Conservation (phyloP, 2,888 invertebrate genomes). For the Agriotes lineatus region DNA sequence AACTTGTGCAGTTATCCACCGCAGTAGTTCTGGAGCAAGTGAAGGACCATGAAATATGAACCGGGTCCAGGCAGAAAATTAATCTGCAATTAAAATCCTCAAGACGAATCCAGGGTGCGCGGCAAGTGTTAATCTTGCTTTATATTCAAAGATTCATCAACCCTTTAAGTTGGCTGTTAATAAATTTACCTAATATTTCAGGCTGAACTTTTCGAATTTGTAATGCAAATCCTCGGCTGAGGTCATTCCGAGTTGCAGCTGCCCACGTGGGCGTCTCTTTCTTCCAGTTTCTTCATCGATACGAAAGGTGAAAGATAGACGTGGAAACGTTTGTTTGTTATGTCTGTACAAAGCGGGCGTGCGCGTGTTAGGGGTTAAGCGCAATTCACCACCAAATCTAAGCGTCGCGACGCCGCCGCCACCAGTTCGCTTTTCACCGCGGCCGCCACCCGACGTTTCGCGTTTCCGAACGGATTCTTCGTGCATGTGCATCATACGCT, state of each 20-base stretch:
- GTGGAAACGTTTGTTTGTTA: conserved; percentile 25
- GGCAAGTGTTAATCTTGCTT: conserved; percentile 24
- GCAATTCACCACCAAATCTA: conserved; percentile 32
- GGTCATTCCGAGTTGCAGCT: conserved; percentile 24
- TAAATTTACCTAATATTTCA: conserved; percentile 33
- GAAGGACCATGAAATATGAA: background rate
- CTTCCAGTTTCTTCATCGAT: conserved; percentile 9
- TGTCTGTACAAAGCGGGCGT: conserved; percentile 28
- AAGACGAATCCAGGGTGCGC: conserved; percentile 4
- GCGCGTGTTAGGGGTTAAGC: conserved; percentile 34
- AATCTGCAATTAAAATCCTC: conserved; percentile 24
- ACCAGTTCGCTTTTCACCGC: conserved; percentile 29
- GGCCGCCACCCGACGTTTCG: conserved; percentile 6
- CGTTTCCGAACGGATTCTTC: conserved; percentile 5
- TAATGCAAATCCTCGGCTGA: conserved; percentile 28
- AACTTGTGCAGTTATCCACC: background rate
- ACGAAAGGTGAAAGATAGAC: conserved; percentile 20
- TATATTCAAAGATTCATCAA: conserved; percentile 34
- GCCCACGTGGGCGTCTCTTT: conserved; percentile 16
- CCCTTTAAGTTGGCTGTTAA: conserved; percentile 29
- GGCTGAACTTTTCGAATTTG: conserved; percentile 33
- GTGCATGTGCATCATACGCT: conserved; percentile 15
- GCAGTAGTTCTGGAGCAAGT: background rate
- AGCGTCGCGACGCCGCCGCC: conserved; percentile 33
- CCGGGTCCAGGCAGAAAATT: background rate